These are phyloP conservation scores for Sminthurides bifidus DNA, from an alignment of 1,140 invertebrate genomes.

Conservation along the genomic window DNA sequence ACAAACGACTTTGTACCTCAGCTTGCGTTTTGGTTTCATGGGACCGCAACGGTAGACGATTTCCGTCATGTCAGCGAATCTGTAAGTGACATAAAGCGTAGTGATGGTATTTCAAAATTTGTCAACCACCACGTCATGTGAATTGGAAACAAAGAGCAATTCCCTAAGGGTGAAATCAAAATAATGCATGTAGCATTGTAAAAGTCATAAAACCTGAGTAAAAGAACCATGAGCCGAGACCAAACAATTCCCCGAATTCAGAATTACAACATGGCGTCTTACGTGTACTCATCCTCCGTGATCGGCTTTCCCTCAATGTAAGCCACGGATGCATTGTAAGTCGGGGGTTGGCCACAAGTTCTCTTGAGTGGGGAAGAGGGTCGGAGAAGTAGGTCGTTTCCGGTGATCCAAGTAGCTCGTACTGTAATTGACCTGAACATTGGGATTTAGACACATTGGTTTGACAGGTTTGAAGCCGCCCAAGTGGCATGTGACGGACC, in stretches of 20 bases:
- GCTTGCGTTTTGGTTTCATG: no score
- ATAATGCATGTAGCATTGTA: no score
- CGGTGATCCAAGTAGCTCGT: conserved; percentile 4
- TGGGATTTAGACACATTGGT: conserved; percentile 41
- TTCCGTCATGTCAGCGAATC: conserved; percentile 64
- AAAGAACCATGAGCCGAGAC: no score
- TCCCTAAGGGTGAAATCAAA: no score
- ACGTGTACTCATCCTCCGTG: no score
- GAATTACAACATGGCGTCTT: no score
- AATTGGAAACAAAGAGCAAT: no score
- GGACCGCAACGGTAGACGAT: conserved; percentile 69
- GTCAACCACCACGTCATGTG: no score
- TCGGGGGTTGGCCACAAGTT: conserved; percentile 20
- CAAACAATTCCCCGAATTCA: neutral
- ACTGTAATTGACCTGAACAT: conserved; percentile 20
- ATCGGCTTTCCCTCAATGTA: conserved; percentile 29
- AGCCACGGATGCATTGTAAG: conserved; percentile 20
- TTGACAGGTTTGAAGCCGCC: conserved; percentile 49
- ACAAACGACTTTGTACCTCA: no score
- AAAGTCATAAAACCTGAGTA: no score
- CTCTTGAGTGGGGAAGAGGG: conserved; percentile 3
- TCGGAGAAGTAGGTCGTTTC: conserved; percentile 14
- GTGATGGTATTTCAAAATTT: no score
- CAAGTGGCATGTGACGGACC: conserved; percentile 51
- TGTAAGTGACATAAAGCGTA: no score